A percentile compares a stretch with the other conserved stretches of the same genome.
These are phyloP conservation scores for Platanista minor DNA, from an alignment of 2,113 vertebrate species.

Conservation along the genomic window DNA sequence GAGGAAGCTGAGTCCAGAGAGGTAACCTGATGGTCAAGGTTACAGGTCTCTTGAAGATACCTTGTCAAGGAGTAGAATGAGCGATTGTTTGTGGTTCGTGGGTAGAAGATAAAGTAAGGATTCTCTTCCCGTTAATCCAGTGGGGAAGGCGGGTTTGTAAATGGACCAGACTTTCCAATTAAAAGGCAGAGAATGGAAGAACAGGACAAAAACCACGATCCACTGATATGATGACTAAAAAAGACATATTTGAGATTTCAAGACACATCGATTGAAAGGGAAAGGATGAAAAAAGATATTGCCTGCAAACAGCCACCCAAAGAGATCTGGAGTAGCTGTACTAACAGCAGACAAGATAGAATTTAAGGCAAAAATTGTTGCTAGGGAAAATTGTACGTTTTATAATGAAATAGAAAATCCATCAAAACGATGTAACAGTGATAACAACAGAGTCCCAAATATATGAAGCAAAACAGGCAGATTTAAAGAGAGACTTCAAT, in stretches of 20 bases:
- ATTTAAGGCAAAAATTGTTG: neutral
- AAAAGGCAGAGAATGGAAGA: neutral
- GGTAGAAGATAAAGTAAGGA: neutral
- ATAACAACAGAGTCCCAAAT: neutral
- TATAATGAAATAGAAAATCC: neutral
- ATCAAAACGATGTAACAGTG: neutral
- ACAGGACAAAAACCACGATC: neutral
- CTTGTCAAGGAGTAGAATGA: neutral
- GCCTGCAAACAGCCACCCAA: neutral
- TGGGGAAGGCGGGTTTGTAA: neutral
- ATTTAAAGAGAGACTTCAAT: neutral
- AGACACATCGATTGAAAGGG: neutral
- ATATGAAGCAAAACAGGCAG: neutral
- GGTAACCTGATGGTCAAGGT: neutral
- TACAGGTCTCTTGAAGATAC: neutral
- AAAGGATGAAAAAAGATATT: neutral
- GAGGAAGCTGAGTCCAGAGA: neutral
- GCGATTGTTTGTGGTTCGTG: neutral
- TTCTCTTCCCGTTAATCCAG: neutral
- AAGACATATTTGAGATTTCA: neutral
- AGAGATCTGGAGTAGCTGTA: neutral
- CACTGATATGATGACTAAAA: neutral
- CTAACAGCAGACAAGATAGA: neutral
- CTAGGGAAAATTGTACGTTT: neutral
- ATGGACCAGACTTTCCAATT: neutral